phyloP scores from a whole-genome alignment of 2,888 invertebrate species.

The Oasisia sp. region DNA sequence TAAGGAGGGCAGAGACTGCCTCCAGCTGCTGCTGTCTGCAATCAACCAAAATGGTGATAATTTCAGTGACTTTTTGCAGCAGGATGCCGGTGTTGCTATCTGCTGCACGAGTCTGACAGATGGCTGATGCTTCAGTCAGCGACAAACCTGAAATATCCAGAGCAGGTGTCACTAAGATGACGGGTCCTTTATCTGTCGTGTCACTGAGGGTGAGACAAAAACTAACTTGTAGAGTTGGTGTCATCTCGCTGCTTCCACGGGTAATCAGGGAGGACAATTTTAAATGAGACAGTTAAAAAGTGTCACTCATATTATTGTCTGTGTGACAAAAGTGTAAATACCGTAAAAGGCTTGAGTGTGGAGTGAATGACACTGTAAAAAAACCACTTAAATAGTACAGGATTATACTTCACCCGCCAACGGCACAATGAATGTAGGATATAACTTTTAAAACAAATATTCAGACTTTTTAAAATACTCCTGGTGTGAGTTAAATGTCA shows the following conservation, averaged over 20 bases:
- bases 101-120: background rate
- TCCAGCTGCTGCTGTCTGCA: background rate
- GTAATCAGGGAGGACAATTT: background rate
- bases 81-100: background rate
- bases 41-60: background rate
- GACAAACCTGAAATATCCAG: background rate
- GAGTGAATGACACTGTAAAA: too few species aligned
- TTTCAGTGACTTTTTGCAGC: background rate
- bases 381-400: too few species aligned
- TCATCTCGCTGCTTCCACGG: background rate
- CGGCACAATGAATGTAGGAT: too few species aligned
- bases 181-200: background rate
- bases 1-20: background rate
- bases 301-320: background rate
- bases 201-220: background rate
- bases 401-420: too few species aligned
- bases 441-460: too few species aligned
- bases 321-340: background rate
- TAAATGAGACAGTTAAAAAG: background rate
- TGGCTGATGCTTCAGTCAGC: background rate
- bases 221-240: background rate
- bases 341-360: too few species aligned
- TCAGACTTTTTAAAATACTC: too few species aligned
- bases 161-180: background rate
- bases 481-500: too few species aligned